Evolutionary conservation across 2,888 invertebrate species (phyloP).

Genomic region (Sminthurides aquaticus): DNA sequence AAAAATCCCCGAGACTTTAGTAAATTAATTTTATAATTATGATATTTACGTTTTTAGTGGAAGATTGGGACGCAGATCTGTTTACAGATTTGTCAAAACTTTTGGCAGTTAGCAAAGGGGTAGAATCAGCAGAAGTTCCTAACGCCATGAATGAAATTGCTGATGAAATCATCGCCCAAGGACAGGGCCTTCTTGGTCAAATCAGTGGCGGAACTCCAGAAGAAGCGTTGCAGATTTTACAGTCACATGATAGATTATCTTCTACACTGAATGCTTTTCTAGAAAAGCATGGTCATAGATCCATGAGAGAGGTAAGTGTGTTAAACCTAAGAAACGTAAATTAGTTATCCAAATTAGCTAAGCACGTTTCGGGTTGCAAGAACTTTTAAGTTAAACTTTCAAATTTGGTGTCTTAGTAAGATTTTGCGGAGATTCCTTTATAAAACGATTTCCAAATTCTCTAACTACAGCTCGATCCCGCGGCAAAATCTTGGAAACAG

Average conservation of each 20-base stretch:
- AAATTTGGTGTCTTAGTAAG: too few species aligned
- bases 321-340: neutral
- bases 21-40: neutral
- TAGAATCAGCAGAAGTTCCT: conserved; percentile 70
- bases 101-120: conserved; percentile 60
- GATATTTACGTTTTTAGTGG: too few species aligned
- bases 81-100: conserved; percentile 63
- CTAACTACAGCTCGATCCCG: conserved; percentile 58
- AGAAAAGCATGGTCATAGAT: conserved; percentile 62
- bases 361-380: neutral
- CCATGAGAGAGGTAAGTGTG: conserved; percentile 49
- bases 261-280: conserved; percentile 56
- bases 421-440: too few species aligned
- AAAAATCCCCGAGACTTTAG: neutral
- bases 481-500: conserved; percentile 59
- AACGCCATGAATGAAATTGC: conserved; percentile 51
- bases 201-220: conserved; percentile 45
- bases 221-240: conserved; percentile 52
- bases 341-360: neutral
- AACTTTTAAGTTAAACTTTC: too few species aligned
- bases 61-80: conserved; percentile 59
- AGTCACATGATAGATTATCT: conserved; percentile 50
- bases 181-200: conserved; percentile 38
- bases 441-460: too few species aligned
- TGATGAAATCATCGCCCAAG: conserved; percentile 48